Base-by-base conservation (phyloP, 2,888 invertebrate species). In the Rotaria magnacalcarata region DNA sequence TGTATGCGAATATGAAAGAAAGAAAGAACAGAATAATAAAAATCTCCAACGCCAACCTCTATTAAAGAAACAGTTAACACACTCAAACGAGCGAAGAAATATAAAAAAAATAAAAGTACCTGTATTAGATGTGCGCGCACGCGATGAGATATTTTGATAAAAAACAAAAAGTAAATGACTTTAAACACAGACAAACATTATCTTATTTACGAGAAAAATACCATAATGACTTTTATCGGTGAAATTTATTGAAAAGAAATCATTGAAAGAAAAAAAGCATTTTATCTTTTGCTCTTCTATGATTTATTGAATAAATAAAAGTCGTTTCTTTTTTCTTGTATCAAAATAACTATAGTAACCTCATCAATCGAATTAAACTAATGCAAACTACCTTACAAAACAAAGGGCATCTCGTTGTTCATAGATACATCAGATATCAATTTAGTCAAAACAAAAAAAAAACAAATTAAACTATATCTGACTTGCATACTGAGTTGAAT, bases 11-110 rank as follows among this genome's bases (percentile, higher is more conserved):
- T 34, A 67, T 34, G 67, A 67, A 67, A 67, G 67, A 19, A 34
- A 34, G 34, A 67, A 41, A 34, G 67, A 67, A 67, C 67, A 67
- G 67, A 67, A 67, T 67, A 67, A 67, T 34, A 34, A 34, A 34
- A 67, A 67, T 67, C 67, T 67, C 34, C 67, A 67, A 34, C 67
- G 27, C 67, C 16, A 67, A 34, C 67, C 67, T 67, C 67, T 67
- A 67, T 34, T 67, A 16, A 67, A 19, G 67, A 41, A 67, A 34
- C 27, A 67, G 67, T 67, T 34, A 67, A 67, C 67, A 41, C 34
- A 67, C 34, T 7, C 34, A 34, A 67, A 67, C 14, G 19, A 34
- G 34, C 16, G 67, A 67, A 34, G 27, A 67, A 67, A 67, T 67
- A 34, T 34, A 34, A 27, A 67, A 27, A 52, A 67, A 34, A 16